Evolutionary conservation across 2,797 vertebrate species (phyloP), one percentile per base, ranked within the genome.

Genomic region (Silurus lanzhouensis): DNA sequence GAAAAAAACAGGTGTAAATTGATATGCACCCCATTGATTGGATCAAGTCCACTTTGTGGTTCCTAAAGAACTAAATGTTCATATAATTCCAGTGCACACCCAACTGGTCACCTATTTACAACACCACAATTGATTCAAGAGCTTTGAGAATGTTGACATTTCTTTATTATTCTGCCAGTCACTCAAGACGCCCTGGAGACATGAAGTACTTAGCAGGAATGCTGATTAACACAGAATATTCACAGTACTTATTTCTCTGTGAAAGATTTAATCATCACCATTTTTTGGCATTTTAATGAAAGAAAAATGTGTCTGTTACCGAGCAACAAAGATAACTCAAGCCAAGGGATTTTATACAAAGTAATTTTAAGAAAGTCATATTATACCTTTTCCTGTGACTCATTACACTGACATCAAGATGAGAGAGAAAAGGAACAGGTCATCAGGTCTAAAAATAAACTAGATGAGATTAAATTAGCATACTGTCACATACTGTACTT

Each of bases 361-460:
- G 66, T 38, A 6, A 15, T 38, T 68, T 68, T 38, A 68, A 19
- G 6, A 17, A 27, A 15, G 27, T 68, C 27, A 68, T 31, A 67
- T 15, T 67, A 67, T 14, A 27, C 25, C 64, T 67, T 90, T 91
- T 90, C 88, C 91, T 89, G 88, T 93, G 93, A 94, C 84, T 94
- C 92, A 94, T 90, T 88, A 88, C 91, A 90, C 92, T 91, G 89
- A 91, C 90, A 64, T 90, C 85, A 87, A 91, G 77, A 86, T 66
- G 25, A 60, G 84, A 85, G 60, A 82, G 63, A 79, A 67, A 20
- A 74, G 68, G 88, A 90, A 90, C 91, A 92, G 91, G 89, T 93
- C 92, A 93, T 89, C 88, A 88, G 84, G 90, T 94, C 92, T 94
- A 95, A 94, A 94, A 94, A 94, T 94, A 94, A 93, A 93, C 87